phyloP scores from a whole-genome alignment of 2,888 invertebrate species.

The Apoderus coryli region DNA sequence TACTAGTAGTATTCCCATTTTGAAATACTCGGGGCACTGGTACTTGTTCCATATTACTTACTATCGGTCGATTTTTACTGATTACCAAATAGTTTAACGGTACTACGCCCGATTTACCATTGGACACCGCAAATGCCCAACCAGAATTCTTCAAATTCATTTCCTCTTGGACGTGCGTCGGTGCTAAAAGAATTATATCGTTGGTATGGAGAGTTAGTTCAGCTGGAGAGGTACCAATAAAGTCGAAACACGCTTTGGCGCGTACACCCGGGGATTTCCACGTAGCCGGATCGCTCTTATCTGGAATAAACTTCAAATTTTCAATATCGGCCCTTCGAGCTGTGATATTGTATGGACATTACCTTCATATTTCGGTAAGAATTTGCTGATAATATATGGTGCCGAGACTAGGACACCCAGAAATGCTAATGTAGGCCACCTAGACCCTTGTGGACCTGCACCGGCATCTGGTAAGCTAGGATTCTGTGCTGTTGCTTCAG shows the following conservation, averaged over 20 bases:
- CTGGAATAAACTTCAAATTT: constrained; percentile 23
- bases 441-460: constrained; percentile 33
- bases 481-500: constrained; percentile 26
- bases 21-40: constrained; percentile 17
- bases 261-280: constrained; percentile 52
- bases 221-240: constrained; percentile 51
- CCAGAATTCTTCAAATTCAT: constrained; percentile 47
- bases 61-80: constrained; percentile 20
- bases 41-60: constrained; percentile 10
- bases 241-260: constrained; percentile 60
- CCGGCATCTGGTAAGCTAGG: constrained; percentile 20
- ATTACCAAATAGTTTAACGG: constrained; percentile 44
- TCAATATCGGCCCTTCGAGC: not conserved
- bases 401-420: constrained; percentile 78
- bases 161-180: constrained; percentile 62
- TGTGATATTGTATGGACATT: constrained; percentile 21
- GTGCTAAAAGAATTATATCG: constrained; percentile 68
- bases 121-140: constrained; percentile 51
- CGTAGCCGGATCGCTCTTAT: constrained; percentile 43
- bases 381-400: constrained; percentile 80
- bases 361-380: constrained; percentile 56
- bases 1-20: constrained; percentile 12
- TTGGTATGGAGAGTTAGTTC: constrained; percentile 68
- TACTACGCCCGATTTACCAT: constrained; percentile 44
- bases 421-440: constrained; percentile 85